Conservation (phyloP, 2,113 vertebrate species). For the Hystrix cristata region DNA sequence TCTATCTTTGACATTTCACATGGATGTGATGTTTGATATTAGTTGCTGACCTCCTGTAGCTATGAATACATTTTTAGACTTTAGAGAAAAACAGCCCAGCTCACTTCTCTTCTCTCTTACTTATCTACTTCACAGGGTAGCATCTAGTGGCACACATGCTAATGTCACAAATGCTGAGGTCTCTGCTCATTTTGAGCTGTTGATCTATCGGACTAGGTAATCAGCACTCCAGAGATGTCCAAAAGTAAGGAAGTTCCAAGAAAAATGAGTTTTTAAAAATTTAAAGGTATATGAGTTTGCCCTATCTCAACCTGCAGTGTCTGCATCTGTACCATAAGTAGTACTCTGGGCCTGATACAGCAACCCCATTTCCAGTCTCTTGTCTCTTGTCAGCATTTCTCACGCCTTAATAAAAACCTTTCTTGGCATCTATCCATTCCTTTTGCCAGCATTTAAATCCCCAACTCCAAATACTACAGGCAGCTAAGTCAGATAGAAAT, state of each 20-base stretch:
- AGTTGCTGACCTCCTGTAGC: neutral
- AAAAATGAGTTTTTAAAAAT: neutral
- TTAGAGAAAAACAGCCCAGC: neutral
- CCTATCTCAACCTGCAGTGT: neutral
- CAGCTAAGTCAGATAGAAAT: neutral
- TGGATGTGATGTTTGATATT: neutral
- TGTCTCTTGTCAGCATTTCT: neutral
- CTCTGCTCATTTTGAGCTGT: neutral
- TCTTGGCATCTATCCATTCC: neutral
- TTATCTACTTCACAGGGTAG: neutral
- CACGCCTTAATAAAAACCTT: neutral
- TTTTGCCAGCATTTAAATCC: neutral
- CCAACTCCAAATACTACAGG: neutral
- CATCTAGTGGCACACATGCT: neutral
- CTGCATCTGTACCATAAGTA: fast-evolving
- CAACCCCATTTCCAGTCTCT: too few relatives aligned
- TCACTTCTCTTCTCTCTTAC: neutral
- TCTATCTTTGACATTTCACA: neutral
- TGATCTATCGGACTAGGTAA: neutral
- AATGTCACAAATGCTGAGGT: neutral
- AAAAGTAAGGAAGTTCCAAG: neutral
- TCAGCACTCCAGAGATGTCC: neutral
- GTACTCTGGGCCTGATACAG: fast-evolving
- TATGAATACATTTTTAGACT: neutral
- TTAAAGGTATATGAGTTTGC: neutral